Base-by-base conservation (phyloP, 2,797 vertebrate genomes). In the Fistularia commersonii region DNA sequence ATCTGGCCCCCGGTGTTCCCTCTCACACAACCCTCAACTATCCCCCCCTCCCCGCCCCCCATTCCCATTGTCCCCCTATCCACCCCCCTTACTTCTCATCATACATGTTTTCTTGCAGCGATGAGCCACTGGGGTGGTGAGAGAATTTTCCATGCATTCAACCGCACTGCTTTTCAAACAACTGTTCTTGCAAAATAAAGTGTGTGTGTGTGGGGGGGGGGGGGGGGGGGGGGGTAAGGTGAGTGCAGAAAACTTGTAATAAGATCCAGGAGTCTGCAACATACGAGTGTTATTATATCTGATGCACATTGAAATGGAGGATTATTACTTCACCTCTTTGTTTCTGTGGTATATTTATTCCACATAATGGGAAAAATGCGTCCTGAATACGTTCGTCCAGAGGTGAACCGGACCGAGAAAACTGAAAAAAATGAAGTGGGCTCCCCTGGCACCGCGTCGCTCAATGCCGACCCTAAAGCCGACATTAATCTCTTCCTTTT, bases 291-390 rank as follows among this genome's bases (percentile, higher is more conserved):
- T 8, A 6, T 79, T 84, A 79, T 80, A 67, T 82, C 69, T 79
- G 70, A 79, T 81, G 70, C 76, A 74, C 80, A 80, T 83, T 87
- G 33, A 89, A 87, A 84, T 70, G 59, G 64, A 51, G 54, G 66
- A 85, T 86, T 87, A 86, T 73, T 66, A 82, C 84, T 77, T 81
- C 64, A 80, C 87, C 72, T 79, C 86, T 87, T 86, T 83, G 84
- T 77, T 85, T 67, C 68, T 66, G 82, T 83, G 69, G n/a, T n/a
- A n/a, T n/a, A n/a, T 84, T 85, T 82, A 85, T 88, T 87, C 89
- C 74, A 84, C 69, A 69, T 50, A 69, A 70, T 52, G 57, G 69
- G 64, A 77, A 84, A 83, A 73, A 82, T 81, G 64, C 61, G 61
- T 51, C 66, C 71, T 56, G 38, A 79, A 80, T 82, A 78, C 74